phyloP scores from a whole-genome alignment of 1,140 invertebrate genomes.

The Trypoxylus dichotomus region DNA sequence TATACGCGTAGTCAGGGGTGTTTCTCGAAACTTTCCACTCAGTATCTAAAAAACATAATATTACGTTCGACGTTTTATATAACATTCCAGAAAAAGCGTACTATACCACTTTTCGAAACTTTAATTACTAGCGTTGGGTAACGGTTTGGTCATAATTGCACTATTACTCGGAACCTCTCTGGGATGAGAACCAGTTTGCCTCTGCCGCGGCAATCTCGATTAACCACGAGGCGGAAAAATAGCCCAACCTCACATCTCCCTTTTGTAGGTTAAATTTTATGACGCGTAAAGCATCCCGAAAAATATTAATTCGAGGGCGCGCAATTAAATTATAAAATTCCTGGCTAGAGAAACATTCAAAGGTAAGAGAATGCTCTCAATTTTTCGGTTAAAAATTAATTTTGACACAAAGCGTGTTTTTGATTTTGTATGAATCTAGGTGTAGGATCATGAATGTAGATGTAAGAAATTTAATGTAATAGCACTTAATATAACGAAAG shows the following conservation, averaged over 20 bases:
- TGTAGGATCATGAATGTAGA: too few species aligned
- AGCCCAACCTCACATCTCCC: not conserved
- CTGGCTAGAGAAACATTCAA: not conserved
- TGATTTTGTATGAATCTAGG: too few species aligned
- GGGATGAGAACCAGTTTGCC: not conserved
- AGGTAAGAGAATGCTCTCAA: not conserved
- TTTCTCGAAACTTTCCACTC: not conserved
- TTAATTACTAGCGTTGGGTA: not conserved
- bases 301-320: not conserved
- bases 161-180: not conserved
- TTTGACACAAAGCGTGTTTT: not conserved
- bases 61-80: not conserved
- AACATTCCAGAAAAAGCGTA: not conserved
- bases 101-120: not conserved
- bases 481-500: too few species aligned
- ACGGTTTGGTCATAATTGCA: not conserved
- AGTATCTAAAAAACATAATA: not conserved
- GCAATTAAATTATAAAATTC: conserved; percentile 11
- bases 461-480: too few species aligned
- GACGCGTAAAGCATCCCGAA: not conserved
- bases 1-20: not conserved
- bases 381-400: not conserved
- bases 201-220: not conserved
- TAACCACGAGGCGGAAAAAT: not conserved
- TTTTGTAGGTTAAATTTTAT: not conserved